Base-by-base conservation (phyloP, 2,797 vertebrate genomes). In the Rhabdophis nuchalis region DNA sequence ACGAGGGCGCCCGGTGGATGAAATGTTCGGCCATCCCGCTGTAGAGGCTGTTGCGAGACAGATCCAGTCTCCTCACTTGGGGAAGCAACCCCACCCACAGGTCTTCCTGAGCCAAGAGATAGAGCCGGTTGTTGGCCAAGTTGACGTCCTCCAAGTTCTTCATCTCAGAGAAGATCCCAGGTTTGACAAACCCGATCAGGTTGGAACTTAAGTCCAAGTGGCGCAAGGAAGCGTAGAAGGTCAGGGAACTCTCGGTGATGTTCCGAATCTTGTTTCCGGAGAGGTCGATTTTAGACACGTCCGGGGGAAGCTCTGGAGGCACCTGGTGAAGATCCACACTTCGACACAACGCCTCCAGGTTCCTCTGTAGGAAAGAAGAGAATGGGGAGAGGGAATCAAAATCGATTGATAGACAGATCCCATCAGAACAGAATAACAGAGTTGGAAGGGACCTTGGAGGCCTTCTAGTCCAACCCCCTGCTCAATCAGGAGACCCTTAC, bases 21-120 rank as follows among this genome's bases (percentile, higher is more conserved):
- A 99, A 98, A 61, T 93, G 97, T 90, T 98, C 98, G 0, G 98
- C 97, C 98, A 99, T 98, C n/a, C 98, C 98, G 0, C 97, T 98
- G 95, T 98, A 98, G 60, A 99, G 97, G 29, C 98, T 98, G 41
- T 99, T 99, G 87, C 97, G 97, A 0, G 99, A 99, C 52, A 99
- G 97, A 95, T 99, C 99, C 58, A 99, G 95, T 0, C 95, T 97
- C 94, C 96, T 96, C 23, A 99, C 96, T 0, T 94, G 95, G 0
- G 97, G 96, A 4, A 99, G 96, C 29, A 96, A 96, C 5, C 99
- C 98, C 0, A 99, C 91, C 4, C 96, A 95, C 0, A 93, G 93
- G 1, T 94, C 96, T 13, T 97, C 97, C 0, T 95, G 96, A 7
- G 97, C 97, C 32, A 98, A 97, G 5, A 96, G 96, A 13, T 98